Percentiles rank a stretch among this genome's conserved stretches.
Conservation (phyloP, 2,113 vertebrate genomes). For the Perca schrenkii region DNA sequence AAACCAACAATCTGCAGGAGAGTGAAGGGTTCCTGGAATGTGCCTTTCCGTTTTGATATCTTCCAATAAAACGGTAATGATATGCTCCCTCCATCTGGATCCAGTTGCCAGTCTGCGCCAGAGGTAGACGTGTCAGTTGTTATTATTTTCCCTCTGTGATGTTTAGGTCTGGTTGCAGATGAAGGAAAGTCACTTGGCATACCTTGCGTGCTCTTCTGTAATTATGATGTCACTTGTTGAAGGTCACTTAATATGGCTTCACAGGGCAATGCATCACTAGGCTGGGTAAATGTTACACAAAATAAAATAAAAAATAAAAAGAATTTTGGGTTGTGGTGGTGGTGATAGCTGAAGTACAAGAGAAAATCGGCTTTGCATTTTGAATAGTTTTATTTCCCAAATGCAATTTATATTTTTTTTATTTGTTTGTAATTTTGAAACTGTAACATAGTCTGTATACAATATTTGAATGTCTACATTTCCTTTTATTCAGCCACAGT, state of each 20-base stretch:
- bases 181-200: slow-evolving; percentile 73
- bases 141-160: slow-evolving; percentile 78
- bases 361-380: not conserved
- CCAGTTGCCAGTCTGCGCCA: slow-evolving; percentile 77
- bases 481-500: not conserved
- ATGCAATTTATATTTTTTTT: not conserved
- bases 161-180: slow-evolving; percentile 73
- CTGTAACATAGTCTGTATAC: not conserved
- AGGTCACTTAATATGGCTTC: slow-evolving; percentile 76
- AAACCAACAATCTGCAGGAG: slow-evolving; percentile 48
- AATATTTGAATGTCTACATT: not conserved
- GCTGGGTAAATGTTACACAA: slow-evolving; percentile 16
- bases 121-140: slow-evolving; percentile 79
- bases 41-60: slow-evolving; percentile 80
- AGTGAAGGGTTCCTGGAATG: slow-evolving; percentile 61
- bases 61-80: slow-evolving; percentile 83
- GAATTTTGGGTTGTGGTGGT: not conserved
- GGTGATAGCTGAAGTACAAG: not conserved
- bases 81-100: slow-evolving; percentile 83
- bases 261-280: slow-evolving; percentile 50
- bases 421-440: not conserved
- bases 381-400: not conserved
- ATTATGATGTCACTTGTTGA: slow-evolving; percentile 76
- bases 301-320: not conserved
- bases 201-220: slow-evolving; percentile 71